Evolutionary conservation across 2,113 vertebrate genomes (phyloP).

Genomic region (Strix aluco): DNA sequence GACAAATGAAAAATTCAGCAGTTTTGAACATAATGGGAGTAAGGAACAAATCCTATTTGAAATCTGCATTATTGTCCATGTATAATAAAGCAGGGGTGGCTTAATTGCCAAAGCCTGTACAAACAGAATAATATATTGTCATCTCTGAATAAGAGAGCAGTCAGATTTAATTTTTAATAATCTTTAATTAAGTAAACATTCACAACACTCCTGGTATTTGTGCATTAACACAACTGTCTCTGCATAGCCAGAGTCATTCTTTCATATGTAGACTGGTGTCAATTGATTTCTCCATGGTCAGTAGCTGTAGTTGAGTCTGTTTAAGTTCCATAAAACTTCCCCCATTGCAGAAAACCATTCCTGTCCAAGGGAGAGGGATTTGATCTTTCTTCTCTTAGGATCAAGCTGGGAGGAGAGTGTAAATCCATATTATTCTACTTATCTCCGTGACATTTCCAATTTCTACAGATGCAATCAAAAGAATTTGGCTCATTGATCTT

Average conservation of each 20-base stretch:
- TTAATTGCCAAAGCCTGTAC: neutral
- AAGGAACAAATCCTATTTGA: neutral
- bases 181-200: neutral
- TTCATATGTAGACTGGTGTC: neutral
- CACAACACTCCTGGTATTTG: neutral
- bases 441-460: conserved; percentile 52
- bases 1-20: neutral
- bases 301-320: neutral
- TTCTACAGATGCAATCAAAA: conserved; percentile 43
- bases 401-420: neutral
- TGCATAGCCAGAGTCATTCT: neutral
- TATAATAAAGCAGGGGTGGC: neutral
- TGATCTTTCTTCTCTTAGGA: conserved; percentile 2
- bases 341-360: neutral
- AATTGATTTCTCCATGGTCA: neutral
- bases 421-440: conserved; percentile 53
- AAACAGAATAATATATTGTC: neutral
- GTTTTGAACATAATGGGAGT: neutral
- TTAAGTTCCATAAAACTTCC: conserved; percentile 17
- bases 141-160: neutral
- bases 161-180: conserved; percentile 27
- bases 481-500: conserved; percentile 50
- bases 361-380: neutral
- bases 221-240: neutral
- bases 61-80: neutral